Evolutionary conservation across 2,797 vertebrate species (phyloP).

Genomic region (Takifugu ocellatus): DNA sequence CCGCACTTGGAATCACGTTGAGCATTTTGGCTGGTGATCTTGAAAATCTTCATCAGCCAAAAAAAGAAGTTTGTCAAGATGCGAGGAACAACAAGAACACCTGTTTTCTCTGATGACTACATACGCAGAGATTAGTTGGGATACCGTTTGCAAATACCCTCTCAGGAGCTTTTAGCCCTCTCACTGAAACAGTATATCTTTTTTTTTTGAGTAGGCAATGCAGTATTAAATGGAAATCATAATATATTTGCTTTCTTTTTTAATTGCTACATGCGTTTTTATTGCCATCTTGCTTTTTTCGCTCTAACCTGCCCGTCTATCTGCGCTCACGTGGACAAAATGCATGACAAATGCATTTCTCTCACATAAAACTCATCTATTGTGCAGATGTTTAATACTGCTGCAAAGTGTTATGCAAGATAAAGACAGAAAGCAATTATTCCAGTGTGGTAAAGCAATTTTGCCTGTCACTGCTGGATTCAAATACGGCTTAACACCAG

Average conservation of each 20-base stretch:
- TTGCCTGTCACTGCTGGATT: slow-evolving; percentile 64
- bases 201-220: slow-evolving; percentile 48
- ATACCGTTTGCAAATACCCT: slow-evolving; percentile 48
- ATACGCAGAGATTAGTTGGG: slow-evolving; percentile 55
- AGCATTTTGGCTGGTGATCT: slow-evolving; percentile 52
- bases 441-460: slow-evolving; percentile 57
- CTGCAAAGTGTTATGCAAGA: slow-evolving; percentile 49
- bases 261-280: slow-evolving; percentile 4
- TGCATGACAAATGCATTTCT: slow-evolving; percentile 31
- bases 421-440: slow-evolving; percentile 71
- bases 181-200: slow-evolving; percentile 38
- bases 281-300: slow-evolving; percentile 21
- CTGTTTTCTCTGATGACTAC: slow-evolving; percentile 65
- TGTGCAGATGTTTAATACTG: slow-evolving; percentile 41
- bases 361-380: slow-evolving; percentile 49
- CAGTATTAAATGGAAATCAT: slow-evolving; percentile 23
- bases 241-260: neutral
- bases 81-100: slow-evolving; percentile 62
- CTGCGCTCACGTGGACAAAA: slow-evolving; percentile 50
- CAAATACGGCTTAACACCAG: slow-evolving; percentile 51
- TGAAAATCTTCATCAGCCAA: slow-evolving; percentile 54
- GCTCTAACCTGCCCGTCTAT: slow-evolving; percentile 37
- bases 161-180: slow-evolving; percentile 42
- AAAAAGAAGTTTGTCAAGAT: slow-evolving; percentile 43
- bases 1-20: slow-evolving; percentile 5